Evolutionary conservation across 1,140 invertebrate genomes (phyloP).

Genomic region (Drosophila hydei): DNA sequence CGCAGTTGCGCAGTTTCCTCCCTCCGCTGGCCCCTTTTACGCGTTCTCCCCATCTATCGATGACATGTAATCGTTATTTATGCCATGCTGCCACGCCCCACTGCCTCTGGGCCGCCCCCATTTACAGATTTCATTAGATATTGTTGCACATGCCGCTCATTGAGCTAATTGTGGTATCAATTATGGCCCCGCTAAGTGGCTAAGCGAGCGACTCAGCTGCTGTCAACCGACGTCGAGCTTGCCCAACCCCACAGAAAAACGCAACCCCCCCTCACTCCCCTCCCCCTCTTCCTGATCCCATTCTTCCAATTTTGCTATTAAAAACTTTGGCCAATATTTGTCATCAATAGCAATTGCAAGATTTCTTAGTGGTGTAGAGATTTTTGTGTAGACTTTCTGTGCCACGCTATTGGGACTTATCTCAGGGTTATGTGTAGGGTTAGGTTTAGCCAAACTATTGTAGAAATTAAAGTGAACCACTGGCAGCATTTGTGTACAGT

Average conservation of each 20-base stretch:
- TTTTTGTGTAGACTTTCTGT: too few relatives aligned
- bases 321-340: constrained; percentile 2
- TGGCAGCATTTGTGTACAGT: too few relatives aligned
- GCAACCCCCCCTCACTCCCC: not conserved
- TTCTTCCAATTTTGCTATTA: not conserved
- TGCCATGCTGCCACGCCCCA: constrained; percentile 64
- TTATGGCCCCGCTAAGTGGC: constrained; percentile 60
- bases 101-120: not conserved
- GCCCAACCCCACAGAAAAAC: constrained; percentile 6
- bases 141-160: constrained; percentile 37
- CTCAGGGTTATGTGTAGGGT: too few relatives aligned
- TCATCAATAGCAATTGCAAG: not conserved
- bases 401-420: too few relatives aligned
- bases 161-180: constrained; percentile 72
- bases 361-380: not conserved
- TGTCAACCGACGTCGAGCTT: constrained; percentile 35
- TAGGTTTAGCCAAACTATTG: too few relatives aligned
- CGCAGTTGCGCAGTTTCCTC: not conserved
- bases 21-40: too few relatives aligned
- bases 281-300: not conserved
- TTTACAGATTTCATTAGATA: constrained; percentile 58
- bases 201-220: constrained; percentile 1
- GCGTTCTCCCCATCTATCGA: too few relatives aligned
- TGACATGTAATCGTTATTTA: constrained; percentile 73
- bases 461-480: too few relatives aligned